phyloP scores from a whole-genome alignment of 2,113 vertebrate species.

The Triplophysa tibetana region DNA sequence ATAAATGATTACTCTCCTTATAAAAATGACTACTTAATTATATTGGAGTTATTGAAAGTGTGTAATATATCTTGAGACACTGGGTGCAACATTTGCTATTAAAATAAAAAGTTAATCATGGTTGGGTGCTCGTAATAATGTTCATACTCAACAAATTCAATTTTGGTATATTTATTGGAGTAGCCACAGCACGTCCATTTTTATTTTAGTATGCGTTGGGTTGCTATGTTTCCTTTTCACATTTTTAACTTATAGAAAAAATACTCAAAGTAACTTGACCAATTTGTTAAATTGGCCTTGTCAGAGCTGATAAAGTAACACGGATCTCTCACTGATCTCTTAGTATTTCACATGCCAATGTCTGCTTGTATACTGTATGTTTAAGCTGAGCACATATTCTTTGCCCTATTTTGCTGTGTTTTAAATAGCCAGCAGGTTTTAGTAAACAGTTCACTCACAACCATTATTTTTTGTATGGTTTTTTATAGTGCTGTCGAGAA shows the following conservation, averaged over 20 bases:
- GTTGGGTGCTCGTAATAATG: conserved; percentile 50
- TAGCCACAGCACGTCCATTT: conserved; percentile 4
- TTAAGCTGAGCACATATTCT: background rate
- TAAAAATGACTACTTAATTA: conserved; percentile 73
- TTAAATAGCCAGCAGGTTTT: no score
- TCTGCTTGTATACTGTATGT: background rate
- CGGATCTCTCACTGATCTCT: background rate
- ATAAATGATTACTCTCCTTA: conserved; percentile 73
- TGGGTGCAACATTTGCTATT: conserved; percentile 50
- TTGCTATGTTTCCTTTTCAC: background rate
- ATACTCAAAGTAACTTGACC: background rate
- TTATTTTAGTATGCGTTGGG: background rate
- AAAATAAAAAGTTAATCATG: conserved; percentile 50
- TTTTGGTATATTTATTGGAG: conserved; percentile 18
- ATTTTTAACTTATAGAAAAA: background rate
- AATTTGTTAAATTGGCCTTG: conserved; percentile 1
- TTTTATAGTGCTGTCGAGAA: no score
- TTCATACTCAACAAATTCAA: conserved; percentile 43
- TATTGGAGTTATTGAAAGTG: conserved; percentile 68
- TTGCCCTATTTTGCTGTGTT: no score
- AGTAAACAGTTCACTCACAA: no score
- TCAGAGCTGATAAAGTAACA: background rate
- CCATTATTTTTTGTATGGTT: no score
- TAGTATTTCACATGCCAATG: background rate
- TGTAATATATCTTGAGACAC: conserved; percentile 63